phyloP scores from a whole-genome alignment of 2,797 vertebrate species.

The Ataeniobius toweri region DNA sequence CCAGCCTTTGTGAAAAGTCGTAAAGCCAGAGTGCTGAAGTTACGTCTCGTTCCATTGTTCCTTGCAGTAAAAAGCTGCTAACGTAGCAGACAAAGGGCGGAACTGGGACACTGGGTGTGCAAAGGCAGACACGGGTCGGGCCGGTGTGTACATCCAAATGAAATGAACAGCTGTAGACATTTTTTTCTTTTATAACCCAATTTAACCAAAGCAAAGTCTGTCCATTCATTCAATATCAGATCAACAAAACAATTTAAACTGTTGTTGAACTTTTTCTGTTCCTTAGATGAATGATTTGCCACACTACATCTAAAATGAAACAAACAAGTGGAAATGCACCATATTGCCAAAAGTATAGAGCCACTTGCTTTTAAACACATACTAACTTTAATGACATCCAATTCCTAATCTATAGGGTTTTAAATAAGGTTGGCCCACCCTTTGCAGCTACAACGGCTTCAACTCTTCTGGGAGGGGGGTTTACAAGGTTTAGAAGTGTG shows the following conservation, averaged over 20 bases:
- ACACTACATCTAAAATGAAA: background rate
- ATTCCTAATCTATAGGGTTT: background rate
- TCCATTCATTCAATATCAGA: background rate
- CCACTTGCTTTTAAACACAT: background rate
- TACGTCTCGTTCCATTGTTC: slow-evolving; percentile 75
- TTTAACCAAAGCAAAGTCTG: background rate
- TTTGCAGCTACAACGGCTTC: background rate
- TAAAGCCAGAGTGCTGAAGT: slow-evolving; percentile 67
- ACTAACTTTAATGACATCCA: background rate
- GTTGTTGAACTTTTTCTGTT: background rate
- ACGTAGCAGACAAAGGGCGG: slow-evolving; percentile 78
- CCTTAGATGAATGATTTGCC: background rate
- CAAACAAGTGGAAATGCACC: background rate
- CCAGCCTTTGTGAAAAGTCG: slow-evolving; percentile 33
- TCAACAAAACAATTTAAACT: background rate
- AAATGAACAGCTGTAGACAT: slow-evolving; percentile 45
- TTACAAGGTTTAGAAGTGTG: background rate
- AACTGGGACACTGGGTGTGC: slow-evolving; percentile 52
- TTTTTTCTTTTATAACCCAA: background rate
- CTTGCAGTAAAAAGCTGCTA: slow-evolving; percentile 73
- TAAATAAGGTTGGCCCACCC: background rate
- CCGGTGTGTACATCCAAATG: slow-evolving; percentile 29
- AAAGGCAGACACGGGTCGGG: slow-evolving; percentile 13
- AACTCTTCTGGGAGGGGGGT: background rate
- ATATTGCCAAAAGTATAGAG: background rate